Base-by-base conservation (phyloP, 2,888 invertebrate genomes). In the Hypolimnas misippus region DNA sequence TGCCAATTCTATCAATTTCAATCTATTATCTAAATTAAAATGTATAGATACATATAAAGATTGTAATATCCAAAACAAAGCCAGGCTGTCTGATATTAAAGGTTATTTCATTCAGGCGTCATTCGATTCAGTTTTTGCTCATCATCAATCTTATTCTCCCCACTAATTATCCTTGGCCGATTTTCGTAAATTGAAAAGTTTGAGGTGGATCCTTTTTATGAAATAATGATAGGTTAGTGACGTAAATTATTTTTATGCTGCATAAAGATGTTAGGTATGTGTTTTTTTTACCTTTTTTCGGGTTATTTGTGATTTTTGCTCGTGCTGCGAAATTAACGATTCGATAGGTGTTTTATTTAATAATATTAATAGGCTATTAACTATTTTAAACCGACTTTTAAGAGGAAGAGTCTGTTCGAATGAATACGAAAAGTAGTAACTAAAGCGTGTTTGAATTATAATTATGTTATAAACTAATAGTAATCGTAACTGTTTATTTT, bases 161-260 rank as follows among this genome's bases (percentile, higher is more conserved):
- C 64, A 67, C 64, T 70, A 72, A 70, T 72, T 70, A 72, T 68
- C 65, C 66, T 66, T 57, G 62, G 67, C 70, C 62, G 69, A 70
- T 67, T 62, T 69, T 69, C 29, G 63, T 63, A 68, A 66, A 70
- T 72, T 67, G 68, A 70, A 70, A 70, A 67, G 64, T 63, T 65
- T 61, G 67, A 66, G 65, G 63, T 59, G 64, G 66, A 62, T 60
- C 70, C 61, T 67, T 70, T 67, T 69, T 70, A 69, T 66, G 66
- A 64, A 70, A 70, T 73, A 73, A 73, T 73, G 67, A 72, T 68
- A 66, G 70, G 70, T 66, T 66, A 17, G 49, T 44, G 21, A 33
- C 17, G 31, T 63, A 56, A 66, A 56, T 63, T 63, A 60, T 60
- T 46, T 38, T 59, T 50, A 35, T 57, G 31, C 52, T 21, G 38